A percentile compares a stretch with the other conserved stretches of the same genome.
Conservation (phyloP, 2,888 invertebrate genomes). For the Amphipyra berbera region DNA sequence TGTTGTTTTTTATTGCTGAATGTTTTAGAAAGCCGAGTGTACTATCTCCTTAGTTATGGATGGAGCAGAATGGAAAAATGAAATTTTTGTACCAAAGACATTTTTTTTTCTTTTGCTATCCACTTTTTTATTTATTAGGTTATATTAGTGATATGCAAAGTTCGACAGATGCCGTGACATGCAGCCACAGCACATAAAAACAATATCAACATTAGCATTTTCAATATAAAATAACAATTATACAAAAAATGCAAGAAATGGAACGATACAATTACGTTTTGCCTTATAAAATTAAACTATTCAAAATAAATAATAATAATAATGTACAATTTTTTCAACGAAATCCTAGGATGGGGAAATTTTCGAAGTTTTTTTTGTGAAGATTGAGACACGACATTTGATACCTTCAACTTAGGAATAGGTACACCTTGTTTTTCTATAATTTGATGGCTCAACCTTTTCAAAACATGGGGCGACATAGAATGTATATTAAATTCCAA, state of each 20-base stretch:
- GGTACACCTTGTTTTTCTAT: no score
- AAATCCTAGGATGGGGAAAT: conserved; percentile 85
- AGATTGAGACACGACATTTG: conserved; percentile 12
- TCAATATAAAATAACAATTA: conserved; percentile 85
- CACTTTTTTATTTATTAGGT: no score
- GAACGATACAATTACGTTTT: conserved; percentile 80
- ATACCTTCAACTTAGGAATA: background rate
- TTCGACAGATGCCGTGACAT: conserved; percentile 54
- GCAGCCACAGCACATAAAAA: conserved; percentile 66
- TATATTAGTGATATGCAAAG: background rate
- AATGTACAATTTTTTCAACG: conserved; percentile 76
- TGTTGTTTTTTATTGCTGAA: conserved; percentile 5
- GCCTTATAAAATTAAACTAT: conserved; percentile 72
- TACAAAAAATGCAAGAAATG: conserved; percentile 87
- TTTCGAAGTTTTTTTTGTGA: conserved; percentile 37
- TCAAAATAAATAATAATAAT: conserved; percentile 82
- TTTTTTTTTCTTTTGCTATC: background rate
- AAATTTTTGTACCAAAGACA: no score
- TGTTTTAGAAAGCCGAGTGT: conserved; percentile 4
- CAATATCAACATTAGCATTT: conserved; percentile 83
- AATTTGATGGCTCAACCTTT: no score
- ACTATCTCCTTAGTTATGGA: background rate
- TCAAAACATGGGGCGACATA: no score
- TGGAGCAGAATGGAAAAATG: background rate
- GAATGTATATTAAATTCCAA: no score